These are phyloP conservation scores for Lepidurus apus DNA, from an alignment of 1,140 invertebrate species.

Conservation along the genomic window DNA sequence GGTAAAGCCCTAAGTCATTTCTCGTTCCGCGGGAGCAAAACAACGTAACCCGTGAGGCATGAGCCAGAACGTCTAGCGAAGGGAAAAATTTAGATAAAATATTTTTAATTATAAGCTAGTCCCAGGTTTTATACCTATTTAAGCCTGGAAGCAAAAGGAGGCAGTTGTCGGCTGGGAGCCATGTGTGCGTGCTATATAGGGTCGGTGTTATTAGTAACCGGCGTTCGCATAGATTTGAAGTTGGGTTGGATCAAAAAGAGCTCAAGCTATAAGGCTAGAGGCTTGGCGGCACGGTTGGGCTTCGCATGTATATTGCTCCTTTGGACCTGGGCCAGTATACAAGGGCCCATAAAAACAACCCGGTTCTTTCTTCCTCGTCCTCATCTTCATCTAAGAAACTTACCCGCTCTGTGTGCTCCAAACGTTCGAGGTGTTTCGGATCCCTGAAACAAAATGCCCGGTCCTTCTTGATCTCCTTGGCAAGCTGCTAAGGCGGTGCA, in stretches of 20 bases:
- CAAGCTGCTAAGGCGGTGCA: conserved; percentile 1
- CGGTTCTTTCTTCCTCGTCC: conserved; percentile 14
- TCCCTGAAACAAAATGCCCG: conserved; percentile 20
- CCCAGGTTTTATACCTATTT: neutral
- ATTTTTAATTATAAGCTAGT: too few species aligned
- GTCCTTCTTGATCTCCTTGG: conserved; percentile 11
- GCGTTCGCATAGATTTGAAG: conserved; percentile 1
- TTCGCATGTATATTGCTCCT: neutral
- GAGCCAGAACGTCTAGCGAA: neutral
- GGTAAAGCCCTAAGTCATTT: neutral
- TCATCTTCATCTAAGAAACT: conserved; percentile 1
- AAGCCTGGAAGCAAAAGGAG: neutral
- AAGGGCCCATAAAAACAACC: conserved; percentile 21
- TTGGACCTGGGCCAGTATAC: conserved; percentile 13
- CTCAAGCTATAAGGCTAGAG: neutral
- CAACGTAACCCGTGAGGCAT: neutral
- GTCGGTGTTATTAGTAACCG: conserved; percentile 12
- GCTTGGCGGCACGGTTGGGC: conserved; percentile 19
- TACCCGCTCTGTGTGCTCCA: neutral
- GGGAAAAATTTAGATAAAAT: too few species aligned
- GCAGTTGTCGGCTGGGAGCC: neutral
- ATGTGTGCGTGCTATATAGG: neutral
- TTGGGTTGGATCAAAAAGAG: neutral
- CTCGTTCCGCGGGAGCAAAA: neutral
- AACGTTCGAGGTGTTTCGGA: neutral